A percentile compares a stretch with the other conserved stretches of the same genome.
phyloP scores from a whole-genome alignment of 2,113 vertebrate genomes.

The Felis chaus region DNA sequence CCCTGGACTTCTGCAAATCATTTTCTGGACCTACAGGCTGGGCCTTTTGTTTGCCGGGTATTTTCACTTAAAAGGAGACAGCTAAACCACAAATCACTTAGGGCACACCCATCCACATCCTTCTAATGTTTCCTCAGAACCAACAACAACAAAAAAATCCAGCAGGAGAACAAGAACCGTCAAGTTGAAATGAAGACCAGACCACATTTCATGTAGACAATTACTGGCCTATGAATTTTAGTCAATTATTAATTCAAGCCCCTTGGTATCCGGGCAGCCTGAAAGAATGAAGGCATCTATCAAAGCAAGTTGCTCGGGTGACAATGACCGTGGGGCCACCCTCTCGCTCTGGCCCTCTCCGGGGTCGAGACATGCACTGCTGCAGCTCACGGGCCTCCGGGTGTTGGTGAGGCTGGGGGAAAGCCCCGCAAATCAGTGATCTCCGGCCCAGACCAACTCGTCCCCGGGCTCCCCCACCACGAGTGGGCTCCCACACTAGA shows the following conservation, averaged over 20 bases:
- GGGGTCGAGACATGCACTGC: rapidly evolving
- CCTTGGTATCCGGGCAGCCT: not conserved
- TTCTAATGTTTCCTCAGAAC: constrained; percentile 18
- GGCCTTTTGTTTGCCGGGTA: not conserved
- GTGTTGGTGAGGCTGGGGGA: not conserved
- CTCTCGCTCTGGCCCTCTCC: rapidly evolving
- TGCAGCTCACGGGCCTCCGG: not conserved
- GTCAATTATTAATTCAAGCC: constrained; percentile 6
- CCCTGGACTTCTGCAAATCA: not conserved
- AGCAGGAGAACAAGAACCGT: not conserved
- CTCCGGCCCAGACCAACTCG: not conserved
- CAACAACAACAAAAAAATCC: not conserved
- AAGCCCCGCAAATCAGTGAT: not conserved
- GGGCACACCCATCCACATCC: not conserved
- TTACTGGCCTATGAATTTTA: not conserved
- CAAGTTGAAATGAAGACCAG: not conserved
- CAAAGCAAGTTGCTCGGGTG: not conserved
- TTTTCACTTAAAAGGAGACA: constrained; percentile 47
- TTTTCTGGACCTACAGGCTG: not conserved
- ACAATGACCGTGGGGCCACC: not conserved
- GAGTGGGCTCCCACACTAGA: not conserved
- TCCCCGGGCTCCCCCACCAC: too few species aligned
- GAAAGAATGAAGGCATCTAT: not conserved
- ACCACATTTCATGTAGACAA: not conserved
- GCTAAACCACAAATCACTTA: constrained; percentile 22